Base-by-base conservation (phyloP, 2,888 invertebrate species). In the Mesochorus sp. region DNA sequence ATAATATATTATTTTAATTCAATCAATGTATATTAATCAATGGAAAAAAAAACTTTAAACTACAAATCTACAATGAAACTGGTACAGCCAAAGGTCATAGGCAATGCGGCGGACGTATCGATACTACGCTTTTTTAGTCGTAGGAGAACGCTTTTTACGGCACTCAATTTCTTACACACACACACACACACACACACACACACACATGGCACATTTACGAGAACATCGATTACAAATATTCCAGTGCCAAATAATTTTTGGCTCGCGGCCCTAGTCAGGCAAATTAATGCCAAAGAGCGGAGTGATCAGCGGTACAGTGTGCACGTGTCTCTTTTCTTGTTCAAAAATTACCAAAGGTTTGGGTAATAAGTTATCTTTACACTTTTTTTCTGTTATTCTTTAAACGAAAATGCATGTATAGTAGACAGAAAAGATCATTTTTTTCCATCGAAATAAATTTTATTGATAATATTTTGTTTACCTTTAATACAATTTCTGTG, bases 221-320 rank as follows among this genome's bases (percentile, higher is more conserved):
- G 28, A 51, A 39, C 55, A 55, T 64, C 72, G 72, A 72, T 72
- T 72, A 55, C 72, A 64, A 64, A 72, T 64, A 72, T 72, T 55
- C 55, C 55, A 31, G 64, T 72, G 72, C 72, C 72, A 72, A 72
- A 72, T 72, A 72, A 72, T 55, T 72, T 72, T 72, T 72, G 72
- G 72, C 72, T 55, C 53, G 64, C 14, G 31, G 34, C 53, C 62
- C 12, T 34, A 26, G 24, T 61, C 39, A 28, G 61, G 28, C 61
- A 49, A 49, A 59, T 70, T 61, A 39, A 39, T 71, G 70, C 70
- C 70, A 71, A 71, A 71, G 51, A 51, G 61, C 70, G 70, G 49
- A 34, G 71, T 53, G 53, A 62, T 39, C 42, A 55, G 51, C 44
- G 49, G 31, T 10, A 3, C 68, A 47, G 19, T 21, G 31, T 71